These are phyloP conservation scores for Anticlea derivata DNA, from an alignment of 2,888 invertebrate species.

Conservation along the genomic window DNA sequence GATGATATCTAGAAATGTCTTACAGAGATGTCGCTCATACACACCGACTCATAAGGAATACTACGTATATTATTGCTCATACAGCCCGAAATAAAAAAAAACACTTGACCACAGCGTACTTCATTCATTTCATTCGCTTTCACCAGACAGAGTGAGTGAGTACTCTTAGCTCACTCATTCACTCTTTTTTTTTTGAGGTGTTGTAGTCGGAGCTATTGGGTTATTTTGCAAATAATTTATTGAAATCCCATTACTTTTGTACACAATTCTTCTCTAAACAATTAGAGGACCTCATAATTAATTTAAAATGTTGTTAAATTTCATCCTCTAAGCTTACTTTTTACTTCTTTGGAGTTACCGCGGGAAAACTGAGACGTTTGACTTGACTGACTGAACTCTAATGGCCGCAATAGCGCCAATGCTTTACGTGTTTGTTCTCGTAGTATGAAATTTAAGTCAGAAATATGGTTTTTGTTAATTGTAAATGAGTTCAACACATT, in stretches of 20 bases:
- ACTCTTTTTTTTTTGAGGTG: conserved; percentile 19
- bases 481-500: conserved; percentile 53
- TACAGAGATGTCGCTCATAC: no score
- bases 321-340: conserved; percentile 3
- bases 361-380: conserved; percentile 81
- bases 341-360: conserved; percentile 57
- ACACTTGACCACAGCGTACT: no score
- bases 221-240: conserved; percentile 27
- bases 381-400: conserved; percentile 71
- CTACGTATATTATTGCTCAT: no score
- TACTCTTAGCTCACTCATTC: conserved; percentile 5
- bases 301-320: background rate
- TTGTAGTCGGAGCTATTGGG: conserved; percentile 15
- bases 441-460: conserved; percentile 58
- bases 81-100: no score
- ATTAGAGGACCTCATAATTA: background rate
- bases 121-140: no score
- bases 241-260: conserved; percentile 9
- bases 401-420: conserved; percentile 84
- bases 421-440: conserved; percentile 73
- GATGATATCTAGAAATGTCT: no score
- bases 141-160: no score
- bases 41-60: no score
- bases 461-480: conserved; percentile 52
- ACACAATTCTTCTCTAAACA: conserved; percentile 5